These are phyloP conservation scores for Arion vulgaris DNA, from an alignment of 1,140 invertebrate species.

Conservation along the genomic window DNA sequence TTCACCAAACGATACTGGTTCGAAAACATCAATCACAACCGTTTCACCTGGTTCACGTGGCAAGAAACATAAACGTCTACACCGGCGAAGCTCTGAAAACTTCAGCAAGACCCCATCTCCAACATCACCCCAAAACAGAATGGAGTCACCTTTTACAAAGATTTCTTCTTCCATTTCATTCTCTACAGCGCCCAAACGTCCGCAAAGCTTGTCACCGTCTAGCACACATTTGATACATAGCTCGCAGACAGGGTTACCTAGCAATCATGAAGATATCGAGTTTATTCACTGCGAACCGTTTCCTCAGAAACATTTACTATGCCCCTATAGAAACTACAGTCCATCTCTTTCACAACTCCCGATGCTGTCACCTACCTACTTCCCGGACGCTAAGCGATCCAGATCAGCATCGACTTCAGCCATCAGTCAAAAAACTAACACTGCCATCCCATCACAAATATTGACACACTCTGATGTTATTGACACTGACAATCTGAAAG, in stretches of 20 bases:
- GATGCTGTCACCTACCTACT: not conserved
- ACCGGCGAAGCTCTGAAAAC: not conserved
- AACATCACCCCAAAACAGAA: not conserved
- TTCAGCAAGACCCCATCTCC: not conserved
- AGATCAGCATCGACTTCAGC: conserved; percentile 11
- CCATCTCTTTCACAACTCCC: conserved; percentile 20
- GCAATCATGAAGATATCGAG: not conserved
- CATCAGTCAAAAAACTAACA: not conserved
- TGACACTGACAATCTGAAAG: not conserved
- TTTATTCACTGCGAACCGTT: conserved; percentile 8
- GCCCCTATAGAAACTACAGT: not conserved
- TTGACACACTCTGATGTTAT: too few species aligned
- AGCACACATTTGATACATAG: not conserved
- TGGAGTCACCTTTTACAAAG: not conserved
- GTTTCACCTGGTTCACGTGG: not conserved
- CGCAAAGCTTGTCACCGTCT: not conserved
- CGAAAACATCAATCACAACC: not conserved
- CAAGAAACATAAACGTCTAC: not conserved
- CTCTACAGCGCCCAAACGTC: not conserved
- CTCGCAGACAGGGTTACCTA: not conserved
- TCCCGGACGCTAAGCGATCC: not conserved
- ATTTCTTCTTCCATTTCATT: not conserved
- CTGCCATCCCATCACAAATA: not conserved
- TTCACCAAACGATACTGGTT: not conserved
- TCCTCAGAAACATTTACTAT: not conserved